These are phyloP conservation scores for Parnassius apollo DNA, from an alignment of 2,888 invertebrate species.

Conservation along the genomic window DNA sequence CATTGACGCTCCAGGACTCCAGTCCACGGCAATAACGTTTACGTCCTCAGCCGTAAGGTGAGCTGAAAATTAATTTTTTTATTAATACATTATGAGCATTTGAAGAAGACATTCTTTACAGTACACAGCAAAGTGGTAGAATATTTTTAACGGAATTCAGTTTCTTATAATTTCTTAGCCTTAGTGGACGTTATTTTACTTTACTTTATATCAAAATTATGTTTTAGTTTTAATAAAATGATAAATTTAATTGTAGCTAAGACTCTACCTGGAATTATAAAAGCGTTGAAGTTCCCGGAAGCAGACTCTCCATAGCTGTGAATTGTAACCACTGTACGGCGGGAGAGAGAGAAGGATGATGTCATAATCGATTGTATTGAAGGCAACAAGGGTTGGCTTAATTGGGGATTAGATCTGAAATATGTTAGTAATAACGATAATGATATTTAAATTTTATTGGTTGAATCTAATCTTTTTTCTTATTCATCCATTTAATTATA, in stretches of 20 bases:
- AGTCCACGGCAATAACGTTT: conserved; percentile 70
- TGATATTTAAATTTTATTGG: no score
- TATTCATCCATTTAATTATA: no score
- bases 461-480: no score
- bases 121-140: no score
- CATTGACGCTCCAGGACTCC: conserved; percentile 51
- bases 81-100: no score
- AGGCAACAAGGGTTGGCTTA: conserved; percentile 52
- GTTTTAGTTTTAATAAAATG: background rate
- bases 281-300: conserved; percentile 64
- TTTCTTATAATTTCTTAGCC: no score
- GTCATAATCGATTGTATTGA: conserved; percentile 43
- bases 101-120: no score
- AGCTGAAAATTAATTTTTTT: conserved; percentile 43
- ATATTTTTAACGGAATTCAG: no score
- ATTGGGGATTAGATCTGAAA: conserved; percentile 45
- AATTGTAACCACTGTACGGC: conserved; percentile 54
- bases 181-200: no score
- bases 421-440: background rate
- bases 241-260: background rate
- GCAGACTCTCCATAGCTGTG: conserved; percentile 51
- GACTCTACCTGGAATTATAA: conserved; percentile 49
- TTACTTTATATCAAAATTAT: no score
- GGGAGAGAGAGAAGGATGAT: conserved; percentile 37
- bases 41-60: conserved; percentile 52